A percentile compares a stretch with the other conserved stretches of the same genome.
Conservation (phyloP, 2,113 vertebrate genomes). For the Zapornia atra region DNA sequence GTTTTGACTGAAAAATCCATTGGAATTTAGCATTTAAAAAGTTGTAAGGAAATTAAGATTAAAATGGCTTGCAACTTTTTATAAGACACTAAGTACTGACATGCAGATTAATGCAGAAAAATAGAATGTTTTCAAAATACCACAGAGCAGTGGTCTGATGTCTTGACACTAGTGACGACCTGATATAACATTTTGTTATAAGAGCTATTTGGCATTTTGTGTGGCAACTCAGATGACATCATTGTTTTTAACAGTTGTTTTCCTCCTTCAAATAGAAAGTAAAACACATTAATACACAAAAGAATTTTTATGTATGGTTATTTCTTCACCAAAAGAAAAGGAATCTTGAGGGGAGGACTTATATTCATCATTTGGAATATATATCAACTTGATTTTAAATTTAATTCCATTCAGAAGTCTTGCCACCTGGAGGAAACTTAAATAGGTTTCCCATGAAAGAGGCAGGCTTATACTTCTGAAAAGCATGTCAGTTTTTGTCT, state of each 20-base stretch:
- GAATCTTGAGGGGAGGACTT: not conserved
- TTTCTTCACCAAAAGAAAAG: not conserved
- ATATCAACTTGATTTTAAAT: not conserved
- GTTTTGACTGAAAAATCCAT: not conserved
- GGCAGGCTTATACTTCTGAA: not conserved
- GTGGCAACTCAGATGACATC: not conserved
- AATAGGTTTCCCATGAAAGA: not conserved
- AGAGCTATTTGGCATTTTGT: not conserved
- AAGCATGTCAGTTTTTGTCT: not conserved
- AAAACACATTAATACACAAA: not conserved
- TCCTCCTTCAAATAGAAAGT: not conserved
- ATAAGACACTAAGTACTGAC: not conserved
- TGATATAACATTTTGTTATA: not conserved
- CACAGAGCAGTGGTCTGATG: not conserved
- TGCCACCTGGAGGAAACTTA: not conserved
- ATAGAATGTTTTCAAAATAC: not conserved
- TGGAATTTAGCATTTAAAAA: not conserved
- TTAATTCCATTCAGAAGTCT: not conserved
- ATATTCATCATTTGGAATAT: not conserved
- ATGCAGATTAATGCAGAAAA: not conserved
- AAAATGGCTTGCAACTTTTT: not conserved
- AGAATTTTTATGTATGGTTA: not conserved
- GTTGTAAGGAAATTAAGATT: not conserved
- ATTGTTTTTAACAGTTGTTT: not conserved
- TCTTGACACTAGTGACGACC: not conserved